Evolutionary conservation across 35 echinoderm and acorn worm genomes (phyloP).

Genomic region (Amphiura filiformis): DNA sequence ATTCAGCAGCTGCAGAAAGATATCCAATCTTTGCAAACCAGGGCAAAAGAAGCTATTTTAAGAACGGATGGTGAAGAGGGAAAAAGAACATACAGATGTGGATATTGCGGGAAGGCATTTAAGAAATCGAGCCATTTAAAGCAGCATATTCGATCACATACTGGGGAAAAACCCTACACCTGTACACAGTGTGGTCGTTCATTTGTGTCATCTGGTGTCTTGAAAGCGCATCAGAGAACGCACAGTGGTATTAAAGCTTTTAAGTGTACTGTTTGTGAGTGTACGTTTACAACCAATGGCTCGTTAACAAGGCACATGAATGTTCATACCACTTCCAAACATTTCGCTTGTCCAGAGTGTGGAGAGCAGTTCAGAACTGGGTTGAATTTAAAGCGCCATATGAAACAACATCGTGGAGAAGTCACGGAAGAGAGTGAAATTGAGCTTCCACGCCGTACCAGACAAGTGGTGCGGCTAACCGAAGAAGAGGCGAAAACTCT

Average conservation of each 20-base stretch:
- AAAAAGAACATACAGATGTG: conserved; percentile 73
- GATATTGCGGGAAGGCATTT: conserved; percentile 76
- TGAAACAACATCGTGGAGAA: conserved; percentile 57
- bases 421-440: conserved; percentile 37
- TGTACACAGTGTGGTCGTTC: conserved; percentile 81
- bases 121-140: conserved; percentile 99
- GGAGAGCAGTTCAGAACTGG: conserved; percentile 59
- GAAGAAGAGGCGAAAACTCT: conserved; percentile 74
- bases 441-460: conserved; percentile 32
- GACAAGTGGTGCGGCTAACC: conserved; percentile 58
- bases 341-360: conserved; percentile 67
- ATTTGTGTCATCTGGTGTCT: conserved; percentile 83
- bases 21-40: background rate
- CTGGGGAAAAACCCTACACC: conserved; percentile 85
- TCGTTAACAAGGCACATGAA: conserved; percentile 85
- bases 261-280: conserved; percentile 70
- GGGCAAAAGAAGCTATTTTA: conserved; percentile 4
- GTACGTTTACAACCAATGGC: conserved; percentile 89
- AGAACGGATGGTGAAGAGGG: conserved; percentile 29
- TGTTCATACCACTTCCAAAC: conserved; percentile 62
- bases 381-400: conserved; percentile 78
- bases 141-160: conserved; percentile 94
- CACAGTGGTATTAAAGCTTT: conserved; percentile 83
- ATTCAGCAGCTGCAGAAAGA: conserved; percentile 39
- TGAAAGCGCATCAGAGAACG: conserved; percentile 75